These are phyloP conservation scores for Octodonta nipae DNA, from an alignment of 2,888 invertebrate species.

Conservation along the genomic window DNA sequence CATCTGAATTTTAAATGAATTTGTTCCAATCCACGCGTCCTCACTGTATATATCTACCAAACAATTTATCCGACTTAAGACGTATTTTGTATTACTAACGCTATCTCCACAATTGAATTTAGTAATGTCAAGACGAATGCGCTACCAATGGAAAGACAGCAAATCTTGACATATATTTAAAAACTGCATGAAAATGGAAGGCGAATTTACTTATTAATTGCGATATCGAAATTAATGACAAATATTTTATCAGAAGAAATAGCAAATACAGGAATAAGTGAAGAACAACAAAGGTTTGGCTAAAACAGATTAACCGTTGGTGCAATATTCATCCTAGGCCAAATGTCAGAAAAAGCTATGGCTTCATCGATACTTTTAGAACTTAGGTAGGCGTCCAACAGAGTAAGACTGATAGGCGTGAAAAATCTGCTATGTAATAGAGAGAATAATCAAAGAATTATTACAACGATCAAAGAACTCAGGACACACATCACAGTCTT, in stretches of 20 bases:
- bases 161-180: neutral
- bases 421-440: no score
- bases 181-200: neutral
- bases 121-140: no score
- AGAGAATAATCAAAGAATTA: neutral
- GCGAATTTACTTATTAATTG: neutral
- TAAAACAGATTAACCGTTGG: neutral
- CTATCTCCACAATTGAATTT: no score
- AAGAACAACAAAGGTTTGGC: conserved; percentile 1
- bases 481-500: neutral
- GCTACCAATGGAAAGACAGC: neutral
- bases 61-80: no score
- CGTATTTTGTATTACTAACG: no score
- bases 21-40: no score
- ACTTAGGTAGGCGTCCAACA: neutral
- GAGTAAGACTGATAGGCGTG: conserved; percentile 1
- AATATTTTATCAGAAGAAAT: conserved; percentile 1
- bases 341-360: neutral
- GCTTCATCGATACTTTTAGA: neutral
- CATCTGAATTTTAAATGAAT: no score
- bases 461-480: neutral
- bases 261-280: conserved; percentile 1
- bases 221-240: neutral
- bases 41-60: no score
- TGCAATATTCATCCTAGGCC: neutral